These are phyloP conservation scores for Trypoxylon attenuatum DNA, from an alignment of 2,888 invertebrate species.

Conservation along the genomic window DNA sequence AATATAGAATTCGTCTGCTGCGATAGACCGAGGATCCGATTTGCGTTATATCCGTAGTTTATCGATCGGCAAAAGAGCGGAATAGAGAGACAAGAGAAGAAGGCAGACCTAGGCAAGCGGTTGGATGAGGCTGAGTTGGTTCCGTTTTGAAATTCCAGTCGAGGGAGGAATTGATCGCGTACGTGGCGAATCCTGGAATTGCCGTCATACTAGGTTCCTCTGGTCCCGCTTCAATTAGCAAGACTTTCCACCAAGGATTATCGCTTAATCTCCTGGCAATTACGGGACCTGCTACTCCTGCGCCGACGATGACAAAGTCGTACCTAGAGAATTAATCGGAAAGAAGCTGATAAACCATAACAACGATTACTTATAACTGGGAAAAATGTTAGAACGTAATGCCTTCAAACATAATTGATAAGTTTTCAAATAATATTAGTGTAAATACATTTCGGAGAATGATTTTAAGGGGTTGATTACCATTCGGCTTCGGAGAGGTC, in stretches of 20 bases:
- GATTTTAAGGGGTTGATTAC: slow-evolving; percentile 39
- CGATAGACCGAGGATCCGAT: too few relatives aligned
- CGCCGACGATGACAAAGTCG: slow-evolving; percentile 75
- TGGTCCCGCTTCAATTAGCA: slow-evolving; percentile 74
- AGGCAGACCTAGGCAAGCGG: slow-evolving; percentile 72
- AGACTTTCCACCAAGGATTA: slow-evolving; percentile 71
- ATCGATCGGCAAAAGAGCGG: too few relatives aligned
- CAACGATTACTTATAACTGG: too few relatives aligned
- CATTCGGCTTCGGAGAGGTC: slow-evolving; percentile 60
- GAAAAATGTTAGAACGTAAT: too few relatives aligned
- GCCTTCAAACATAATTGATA: too few relatives aligned
- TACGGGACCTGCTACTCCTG: slow-evolving; percentile 75
- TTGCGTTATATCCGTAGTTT: too few relatives aligned
- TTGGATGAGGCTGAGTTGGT: slow-evolving; percentile 72
- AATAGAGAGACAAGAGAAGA: too few relatives aligned
- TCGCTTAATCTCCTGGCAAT: slow-evolving; percentile 76
- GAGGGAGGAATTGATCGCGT: slow-evolving; percentile 69
- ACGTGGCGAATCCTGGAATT: slow-evolving; percentile 72
- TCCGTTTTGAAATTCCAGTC: slow-evolving; percentile 77
- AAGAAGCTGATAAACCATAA: too few relatives aligned
- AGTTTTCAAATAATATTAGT: background rate
- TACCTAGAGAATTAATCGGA: slow-evolving; percentile 57
- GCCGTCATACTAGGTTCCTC: slow-evolving; percentile 74
- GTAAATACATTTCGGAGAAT: background rate
- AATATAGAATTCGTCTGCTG: too few relatives aligned